Percentiles rank a stretch among this genome's conserved stretches.
Conservation (phyloP, 2,113 vertebrate species). For the Pungitius pungitius region DNA sequence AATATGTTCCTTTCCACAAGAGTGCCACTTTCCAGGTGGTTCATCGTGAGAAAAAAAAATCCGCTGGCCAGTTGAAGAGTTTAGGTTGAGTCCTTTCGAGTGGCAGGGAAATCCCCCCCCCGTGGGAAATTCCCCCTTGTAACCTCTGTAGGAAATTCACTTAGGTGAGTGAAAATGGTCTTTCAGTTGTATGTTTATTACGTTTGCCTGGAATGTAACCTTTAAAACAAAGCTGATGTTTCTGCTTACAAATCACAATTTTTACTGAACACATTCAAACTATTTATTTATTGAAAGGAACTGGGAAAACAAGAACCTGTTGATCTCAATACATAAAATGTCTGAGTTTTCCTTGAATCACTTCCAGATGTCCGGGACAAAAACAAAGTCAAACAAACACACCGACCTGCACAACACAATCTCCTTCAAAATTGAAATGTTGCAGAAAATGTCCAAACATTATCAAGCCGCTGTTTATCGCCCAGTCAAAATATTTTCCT, state of each 20-base stretch:
- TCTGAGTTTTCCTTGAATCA: slow-evolving; percentile 24
- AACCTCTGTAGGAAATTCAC: background rate
- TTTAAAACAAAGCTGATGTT: background rate
- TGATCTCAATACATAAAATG: slow-evolving; percentile 7
- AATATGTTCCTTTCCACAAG: background rate
- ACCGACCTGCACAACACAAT: slow-evolving; percentile 39
- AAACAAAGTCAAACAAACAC: slow-evolving; percentile 53
- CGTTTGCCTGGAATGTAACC: background rate
- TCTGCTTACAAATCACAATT: too few species aligned
- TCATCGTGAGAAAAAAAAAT: background rate
- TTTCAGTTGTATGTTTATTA: background rate
- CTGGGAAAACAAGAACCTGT: background rate
- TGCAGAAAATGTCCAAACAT: slow-evolving; percentile 75
- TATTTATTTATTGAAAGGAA: background rate
- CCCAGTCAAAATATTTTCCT: slow-evolving; percentile 75
- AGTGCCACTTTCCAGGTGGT: background rate
- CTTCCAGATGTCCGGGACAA: slow-evolving; percentile 61
- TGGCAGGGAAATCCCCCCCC: slow-evolving; percentile 41
- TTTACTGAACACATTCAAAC: background rate
- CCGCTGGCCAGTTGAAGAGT: background rate
- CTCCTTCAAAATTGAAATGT: slow-evolving; percentile 61
- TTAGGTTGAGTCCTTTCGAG: background rate
- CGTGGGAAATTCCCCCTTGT: slow-evolving; percentile 3
- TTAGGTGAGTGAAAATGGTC: slow-evolving; percentile 1
- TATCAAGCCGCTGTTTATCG: slow-evolving; percentile 71